phyloP scores from a whole-genome alignment of 2,888 invertebrate genomes.

The Coecobrya sp. region DNA sequence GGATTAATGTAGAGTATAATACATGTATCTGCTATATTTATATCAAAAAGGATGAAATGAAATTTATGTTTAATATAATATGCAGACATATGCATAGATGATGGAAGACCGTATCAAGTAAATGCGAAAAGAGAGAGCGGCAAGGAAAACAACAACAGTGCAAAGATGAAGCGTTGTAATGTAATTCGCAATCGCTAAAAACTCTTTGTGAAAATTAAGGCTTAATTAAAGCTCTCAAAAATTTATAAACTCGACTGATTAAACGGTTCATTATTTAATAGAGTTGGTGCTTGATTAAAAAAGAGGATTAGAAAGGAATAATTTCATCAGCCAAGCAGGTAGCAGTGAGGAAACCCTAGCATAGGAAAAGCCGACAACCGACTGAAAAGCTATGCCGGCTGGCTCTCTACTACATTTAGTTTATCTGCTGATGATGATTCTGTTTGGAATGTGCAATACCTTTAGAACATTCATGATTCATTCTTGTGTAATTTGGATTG shows the following conservation, averaged over 20 bases:
- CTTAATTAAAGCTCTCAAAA: slow-evolving; percentile 81
- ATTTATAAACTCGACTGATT: slow-evolving; percentile 81
- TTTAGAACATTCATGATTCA: not conserved
- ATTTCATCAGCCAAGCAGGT: slow-evolving; percentile 63
- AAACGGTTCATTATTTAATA: slow-evolving; percentile 82
- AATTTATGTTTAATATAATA: slow-evolving; percentile 4
- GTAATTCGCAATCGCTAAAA: slow-evolving; percentile 74
- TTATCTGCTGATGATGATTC: not conserved
- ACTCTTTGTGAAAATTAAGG: slow-evolving; percentile 79
- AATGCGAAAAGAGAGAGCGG: slow-evolving; percentile 28
- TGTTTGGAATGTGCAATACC: slow-evolving; percentile 34
- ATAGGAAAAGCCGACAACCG: not conserved
- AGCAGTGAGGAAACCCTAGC: not conserved
- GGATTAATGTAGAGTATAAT: not conserved
- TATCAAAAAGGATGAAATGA: not conserved
- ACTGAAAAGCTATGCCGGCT: not conserved
- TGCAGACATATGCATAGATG: not conserved
- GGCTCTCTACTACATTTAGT: not conserved
- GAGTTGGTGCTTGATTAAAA: slow-evolving; percentile 79
- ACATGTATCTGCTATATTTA: not conserved
- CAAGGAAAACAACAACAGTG: slow-evolving; percentile 1
- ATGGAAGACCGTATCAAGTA: not conserved
- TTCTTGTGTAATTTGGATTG: not conserved
- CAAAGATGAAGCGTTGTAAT: slow-evolving; percentile 35
- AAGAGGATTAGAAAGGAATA: slow-evolving; percentile 76